Evolutionary conservation across 37 sponge, comb jelly and placozoan genomes (phyloP), one percentile per base, ranked within the genome.

Genomic region (Spongilla lacustris): DNA sequence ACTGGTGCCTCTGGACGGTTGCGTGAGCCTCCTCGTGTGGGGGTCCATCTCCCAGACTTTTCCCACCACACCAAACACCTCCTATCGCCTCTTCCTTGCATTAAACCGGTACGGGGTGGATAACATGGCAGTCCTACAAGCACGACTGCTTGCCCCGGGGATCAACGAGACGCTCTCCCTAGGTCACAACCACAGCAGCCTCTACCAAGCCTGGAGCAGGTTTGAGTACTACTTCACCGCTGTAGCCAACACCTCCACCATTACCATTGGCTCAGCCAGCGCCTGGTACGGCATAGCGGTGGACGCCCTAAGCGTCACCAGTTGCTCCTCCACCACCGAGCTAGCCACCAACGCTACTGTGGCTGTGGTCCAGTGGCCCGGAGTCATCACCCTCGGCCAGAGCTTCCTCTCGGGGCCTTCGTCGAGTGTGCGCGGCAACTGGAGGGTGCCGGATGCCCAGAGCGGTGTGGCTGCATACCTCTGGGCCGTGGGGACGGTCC

Each of bases 401-500:
- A n/a, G 29, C 5, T 50, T 67, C 71, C 38, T 85, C 19, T 67
- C 84, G 29, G 12, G 68, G 0, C 23, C 79, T 4, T 14, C 19
- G 23, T 29, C 71, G 12, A 36, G 68, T 12, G 28, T 91, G 14
- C 46, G 37, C 3, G 84, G 68, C 25, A 33, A 73, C 50, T 91
- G 88, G 82, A 75, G 79, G 84, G 31, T 95, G 2, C 9, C 3
- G 14, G 95, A 95, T 66, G 46, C 46, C 31, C 82, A 91, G 73
- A 86, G 87, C 83, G 90, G 95, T 23, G 30, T 91, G 34, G 23
- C 69, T 17, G 84, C 86, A 79, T 86, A 86, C 74, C 19, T 35
- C 71, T 95, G 85, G 85, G 92, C 92, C 33, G 35, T 95, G 17
- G 95, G 95, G 24, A 95, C 87, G 6, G 78, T 72, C 24, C 81